Base-by-base conservation (phyloP, 2,888 invertebrate species). In the Leucophenga maculata region DNA sequence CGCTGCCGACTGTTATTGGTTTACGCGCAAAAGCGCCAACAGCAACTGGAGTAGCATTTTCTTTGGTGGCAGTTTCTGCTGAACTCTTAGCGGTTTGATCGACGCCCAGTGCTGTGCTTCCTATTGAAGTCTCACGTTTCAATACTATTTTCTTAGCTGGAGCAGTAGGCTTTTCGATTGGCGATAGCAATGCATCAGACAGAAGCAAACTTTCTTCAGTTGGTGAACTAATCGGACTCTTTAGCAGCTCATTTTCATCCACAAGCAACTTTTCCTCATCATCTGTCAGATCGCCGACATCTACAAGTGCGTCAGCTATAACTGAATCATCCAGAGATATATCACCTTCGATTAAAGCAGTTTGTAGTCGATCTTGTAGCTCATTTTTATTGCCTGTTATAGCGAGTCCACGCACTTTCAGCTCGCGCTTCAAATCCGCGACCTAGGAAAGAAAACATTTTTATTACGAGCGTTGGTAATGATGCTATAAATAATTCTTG, bases 341-440 rank as follows among this genome's bases (percentile, higher is more conserved):
- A 65, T 88, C 88, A 6, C 88, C 88, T 62, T 87, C 88, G n/a
- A 87, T 70, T 78, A 91, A 86, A 1, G 91, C 90, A 9, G 92
- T 90, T 84, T 94, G 93, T 62, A 97, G 90, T 77, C 96, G 91
- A 75, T 94, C 93, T 54, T 94, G 90, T 67, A 97, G 90, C 83
- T 96, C 96, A 55, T 90, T 93, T 90, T 96, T 97, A 86, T 95
- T 95, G 6, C 97, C 97, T 64, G 92, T 89, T 9, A 92, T 90
- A 14, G 92, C 89, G 26, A 96, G 89, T 22, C 94, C 95, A 83
- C 95, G 92, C 73, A 92, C 89, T 88, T 96, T 96, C 68, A 97
- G 88, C 86, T 95, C 95, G 79, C 93, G 92, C 82, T 94, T 94
- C 78, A 97, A 89, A 87, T 97, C 96, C 14, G 95, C 93, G 46